Evolutionary conservation across 2,888 invertebrate genomes (phyloP), one percentile per base, ranked within the genome.

Genomic region (Drosophila buzzatii): DNA sequence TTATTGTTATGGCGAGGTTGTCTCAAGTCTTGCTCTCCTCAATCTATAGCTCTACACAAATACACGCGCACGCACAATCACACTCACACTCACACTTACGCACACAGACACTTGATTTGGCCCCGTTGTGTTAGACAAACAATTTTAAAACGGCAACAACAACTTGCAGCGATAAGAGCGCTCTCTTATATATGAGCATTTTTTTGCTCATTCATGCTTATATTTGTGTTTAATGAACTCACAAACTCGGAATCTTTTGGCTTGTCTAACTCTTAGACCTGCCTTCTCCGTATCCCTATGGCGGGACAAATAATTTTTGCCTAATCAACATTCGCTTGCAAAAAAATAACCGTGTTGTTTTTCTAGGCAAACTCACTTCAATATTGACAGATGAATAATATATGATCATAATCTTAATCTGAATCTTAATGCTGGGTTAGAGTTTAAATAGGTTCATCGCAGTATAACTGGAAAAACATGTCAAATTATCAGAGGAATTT

Each of bases 141-240:
- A 27, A 31, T 55, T 56, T 65, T n/a, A 52, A 68, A 42, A 37
- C 53, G n/a, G 9, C 73, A 73, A 73, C 59, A 33, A 60, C 58
- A 69, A 68, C 53, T 52, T 53, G 8, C 37, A 60, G 74, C 37
- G 77, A 78, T 78, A 73, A 64, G 47, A 63, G n/a, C 23, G 18
- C 37, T n/a, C n/a, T n/a, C n/a, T n/a, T n/a, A n/a, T n/a, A n/a
- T n/a, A n/a, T n/a, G n/a, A 51, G 33, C 4, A 61, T 2, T 61
- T 58, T 64, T 49, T 1, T 66, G 80, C 65, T 7, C 0, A 61
- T 12, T 82, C 85, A 82, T 82, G 85, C 77, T 80, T 85, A 85
- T 37, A 67, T 14, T 68, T 70, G 35, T 20, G 53, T 66, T 60
- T 77, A 70, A 44, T 47, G 20, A 51, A 56, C 27, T 67, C 42